Evolutionary conservation across 1,140 invertebrate species (phyloP), one percentile per base, ranked within the genome.

Genomic region (Drosophila miranda): DNA sequence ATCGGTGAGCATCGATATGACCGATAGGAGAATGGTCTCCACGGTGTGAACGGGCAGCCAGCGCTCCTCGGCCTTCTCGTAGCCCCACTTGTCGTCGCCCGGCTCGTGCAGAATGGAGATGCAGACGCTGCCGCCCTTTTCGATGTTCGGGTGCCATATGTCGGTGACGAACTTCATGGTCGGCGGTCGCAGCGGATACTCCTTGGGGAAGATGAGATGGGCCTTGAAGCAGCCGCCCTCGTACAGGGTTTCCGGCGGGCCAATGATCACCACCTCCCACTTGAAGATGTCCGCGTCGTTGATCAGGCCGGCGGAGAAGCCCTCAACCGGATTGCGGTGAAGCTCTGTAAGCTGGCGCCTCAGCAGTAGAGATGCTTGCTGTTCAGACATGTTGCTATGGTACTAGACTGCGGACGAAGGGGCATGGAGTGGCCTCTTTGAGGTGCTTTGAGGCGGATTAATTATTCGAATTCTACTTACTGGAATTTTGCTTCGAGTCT

Each of bases 81-180:
- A 99, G 56, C 83, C 83, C 72, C 75, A 99, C 92, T 99, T 98
- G 91, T 99, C 99, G 94, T 99, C 98, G 55, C 99, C 99, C 38
- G 99, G 98, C 91, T 99, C 98, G 91, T 99, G 98, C 66, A 99
- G 94, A 92, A 99, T 99, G 88, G 98, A 99, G 94, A 99, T 99
- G 93, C 98, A 99, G n/a, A 99, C 99, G 92, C 98, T 96, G 64
- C 98, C 98, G 6, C 77, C 57, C 92, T 97, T 98, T 91, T 99
- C 98, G 94, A 99, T 99, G 92, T 99, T 99, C 75, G 98, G 98
- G 95, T 99, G 98, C 97, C 98, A 99, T 92, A 99, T 99, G 94
- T 99, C 98, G 89, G 98, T 99, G 67, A 99, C 96, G 94, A 99
- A 99, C 93, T 98, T 98, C 98, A 99, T 99, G 93, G 97, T 96